Conservation (phyloP, 1,140 invertebrate species). For the Holcopasites calliopsidis region DNA sequence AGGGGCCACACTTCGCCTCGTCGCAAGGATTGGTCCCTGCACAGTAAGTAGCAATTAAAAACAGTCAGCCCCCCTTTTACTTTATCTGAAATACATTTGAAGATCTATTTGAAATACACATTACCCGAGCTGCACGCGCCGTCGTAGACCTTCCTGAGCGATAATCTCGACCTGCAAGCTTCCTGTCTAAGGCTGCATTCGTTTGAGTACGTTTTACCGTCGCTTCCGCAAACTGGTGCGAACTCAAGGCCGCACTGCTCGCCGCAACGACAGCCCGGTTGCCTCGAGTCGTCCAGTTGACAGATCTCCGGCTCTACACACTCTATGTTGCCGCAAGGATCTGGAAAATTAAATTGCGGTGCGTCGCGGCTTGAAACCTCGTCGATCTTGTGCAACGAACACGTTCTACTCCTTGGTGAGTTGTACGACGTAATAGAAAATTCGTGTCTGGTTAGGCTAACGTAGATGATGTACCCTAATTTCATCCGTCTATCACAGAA, state of each 20-base stretch:
- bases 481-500: no score
- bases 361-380: constrained; percentile 8
- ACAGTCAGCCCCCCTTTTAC: neutral
- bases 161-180: constrained; percentile 86
- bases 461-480: no score
- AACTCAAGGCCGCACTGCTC: constrained; percentile 90
- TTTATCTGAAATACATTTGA: no score
- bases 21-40: constrained; percentile 91
- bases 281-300: constrained; percentile 88
- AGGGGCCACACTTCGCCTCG: constrained; percentile 85
- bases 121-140: constrained; percentile 90
- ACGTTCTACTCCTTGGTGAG: neutral
- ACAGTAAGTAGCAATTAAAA: constrained; percentile 51
- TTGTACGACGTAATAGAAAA: neutral
- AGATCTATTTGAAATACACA: constrained; percentile 19
- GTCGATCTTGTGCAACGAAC: neutral
- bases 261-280: constrained; percentile 89
- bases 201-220: constrained; percentile 93
- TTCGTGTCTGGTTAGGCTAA: neutral
- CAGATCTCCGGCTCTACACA: constrained; percentile 91
- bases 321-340: constrained; percentile 88
- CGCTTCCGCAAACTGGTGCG: constrained; percentile 90
- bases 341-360: constrained; percentile 80
- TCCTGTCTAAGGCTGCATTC: constrained; percentile 89
- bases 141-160: constrained; percentile 88